These are phyloP conservation scores for Babylonia areolata DNA, from an alignment of 1,140 invertebrate species.

Conservation along the genomic window DNA sequence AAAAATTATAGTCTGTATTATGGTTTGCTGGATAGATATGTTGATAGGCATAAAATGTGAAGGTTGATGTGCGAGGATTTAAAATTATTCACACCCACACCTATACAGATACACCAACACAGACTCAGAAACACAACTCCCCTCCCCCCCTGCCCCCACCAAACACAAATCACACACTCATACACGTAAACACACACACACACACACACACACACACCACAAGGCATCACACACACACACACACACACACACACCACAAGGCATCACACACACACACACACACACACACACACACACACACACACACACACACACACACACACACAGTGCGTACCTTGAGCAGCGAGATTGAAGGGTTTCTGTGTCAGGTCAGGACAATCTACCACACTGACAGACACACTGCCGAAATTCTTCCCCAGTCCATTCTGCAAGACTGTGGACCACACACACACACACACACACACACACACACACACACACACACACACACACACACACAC, in stretches of 20 bases:
- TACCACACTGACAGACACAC: conserved; percentile 84
- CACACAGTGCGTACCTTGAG: conserved; percentile 80
- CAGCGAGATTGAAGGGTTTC: conserved; percentile 85
- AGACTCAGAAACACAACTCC: too few species aligned
- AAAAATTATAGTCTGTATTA: too few species aligned
- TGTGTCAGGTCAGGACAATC: conserved; percentile 90
- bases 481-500: background rate
- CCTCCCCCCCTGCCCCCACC: too few species aligned
- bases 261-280: too few species aligned
- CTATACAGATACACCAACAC: too few species aligned
- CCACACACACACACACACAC: background rate
- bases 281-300: too few species aligned
- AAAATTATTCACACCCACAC: too few species aligned
- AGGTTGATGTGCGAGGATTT: too few species aligned
- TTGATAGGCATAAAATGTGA: too few species aligned
- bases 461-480: background rate
- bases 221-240: too few species aligned
- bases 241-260: background rate
- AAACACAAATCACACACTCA: background rate
- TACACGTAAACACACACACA: background rate
- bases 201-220: background rate
- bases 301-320: too few species aligned
- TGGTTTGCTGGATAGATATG: too few species aligned
- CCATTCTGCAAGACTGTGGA: conserved; percentile 84
- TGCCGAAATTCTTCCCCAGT: conserved; percentile 83